Evolutionary conservation across 2,113 vertebrate species (phyloP).

Genomic region (Prinia subflava): DNA sequence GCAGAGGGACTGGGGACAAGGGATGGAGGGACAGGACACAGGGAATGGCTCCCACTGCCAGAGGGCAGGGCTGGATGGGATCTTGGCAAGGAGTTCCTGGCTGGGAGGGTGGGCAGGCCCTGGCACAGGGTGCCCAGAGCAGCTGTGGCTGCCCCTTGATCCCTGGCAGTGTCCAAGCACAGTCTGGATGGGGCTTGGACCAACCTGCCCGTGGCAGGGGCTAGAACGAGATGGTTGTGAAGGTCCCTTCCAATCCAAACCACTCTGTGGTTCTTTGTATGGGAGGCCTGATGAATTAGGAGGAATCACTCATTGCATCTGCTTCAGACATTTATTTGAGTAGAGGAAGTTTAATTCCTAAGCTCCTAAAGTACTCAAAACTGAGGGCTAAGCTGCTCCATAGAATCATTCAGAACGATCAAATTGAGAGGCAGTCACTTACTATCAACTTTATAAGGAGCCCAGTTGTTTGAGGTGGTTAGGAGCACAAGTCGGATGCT

Average conservation of each 20-base stretch:
- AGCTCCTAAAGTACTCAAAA: background rate
- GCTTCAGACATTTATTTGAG: background rate
- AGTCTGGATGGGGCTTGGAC: background rate
- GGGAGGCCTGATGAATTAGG: background rate
- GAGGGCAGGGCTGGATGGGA: too few relatives aligned
- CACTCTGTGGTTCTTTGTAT: background rate
- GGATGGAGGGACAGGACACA: too few relatives aligned
- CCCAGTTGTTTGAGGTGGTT: background rate
- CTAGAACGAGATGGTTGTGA: fast-evolving
- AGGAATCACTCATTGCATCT: background rate
- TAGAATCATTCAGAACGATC: background rate
- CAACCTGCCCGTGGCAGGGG: background rate
- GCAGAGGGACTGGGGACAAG: background rate
- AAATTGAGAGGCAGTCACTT: background rate
- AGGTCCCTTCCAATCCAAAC: background rate
- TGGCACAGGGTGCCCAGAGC: too few relatives aligned
- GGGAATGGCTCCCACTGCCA: too few relatives aligned
- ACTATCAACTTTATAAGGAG: background rate
- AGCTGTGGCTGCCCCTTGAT: too few relatives aligned
- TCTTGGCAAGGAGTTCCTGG: too few relatives aligned
- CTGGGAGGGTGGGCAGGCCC: too few relatives aligned
- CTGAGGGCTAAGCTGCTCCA: background rate
- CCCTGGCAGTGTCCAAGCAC: background rate
- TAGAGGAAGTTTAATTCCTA: background rate
- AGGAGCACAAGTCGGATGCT: background rate